phyloP scores from a whole-genome alignment of 2,113 vertebrate genomes.

The Carassius carassius region DNA sequence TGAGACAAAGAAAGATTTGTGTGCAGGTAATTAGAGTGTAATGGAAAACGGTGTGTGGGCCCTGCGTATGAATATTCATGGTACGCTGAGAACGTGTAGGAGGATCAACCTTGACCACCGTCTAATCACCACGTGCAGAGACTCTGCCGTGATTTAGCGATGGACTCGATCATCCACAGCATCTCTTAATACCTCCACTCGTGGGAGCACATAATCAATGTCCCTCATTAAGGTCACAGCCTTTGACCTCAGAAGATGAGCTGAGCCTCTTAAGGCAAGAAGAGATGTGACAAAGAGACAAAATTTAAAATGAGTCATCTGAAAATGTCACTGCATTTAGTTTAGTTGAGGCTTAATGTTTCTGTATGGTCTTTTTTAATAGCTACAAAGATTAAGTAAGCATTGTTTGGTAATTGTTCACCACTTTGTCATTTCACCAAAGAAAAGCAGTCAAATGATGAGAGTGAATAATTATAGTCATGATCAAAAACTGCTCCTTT shows the following conservation, averaged over 20 bases:
- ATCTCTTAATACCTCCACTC: constrained; percentile 66
- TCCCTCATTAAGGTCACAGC: constrained; percentile 71
- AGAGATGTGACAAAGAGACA: not conserved
- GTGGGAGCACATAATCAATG: constrained; percentile 76
- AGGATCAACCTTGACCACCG: constrained; percentile 73
- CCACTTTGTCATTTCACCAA: not conserved
- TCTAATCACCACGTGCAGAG: constrained; percentile 68
- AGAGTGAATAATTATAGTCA: not conserved
- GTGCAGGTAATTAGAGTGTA: constrained; percentile 67
- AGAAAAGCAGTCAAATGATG: not conserved
- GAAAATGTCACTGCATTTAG: not conserved
- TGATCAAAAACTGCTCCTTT: not conserved
- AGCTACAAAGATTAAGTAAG: not conserved
- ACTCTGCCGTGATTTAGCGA: constrained; percentile 71
- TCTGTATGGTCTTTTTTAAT: not conserved
- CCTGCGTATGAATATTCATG: constrained; percentile 78
- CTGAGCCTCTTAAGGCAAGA: constrained; percentile 48
- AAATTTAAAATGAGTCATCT: not conserved
- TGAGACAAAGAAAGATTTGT: constrained; percentile 34
- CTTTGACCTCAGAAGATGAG: constrained; percentile 69
- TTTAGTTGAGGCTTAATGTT: not conserved
- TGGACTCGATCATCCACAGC: constrained; percentile 64
- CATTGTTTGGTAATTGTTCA: not conserved
- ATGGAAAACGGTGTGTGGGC: constrained; percentile 65
- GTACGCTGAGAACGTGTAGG: constrained; percentile 68